These are phyloP conservation scores for Lipotes vexillifer DNA, from an alignment of 2,113 vertebrate genomes.

Conservation along the genomic window DNA sequence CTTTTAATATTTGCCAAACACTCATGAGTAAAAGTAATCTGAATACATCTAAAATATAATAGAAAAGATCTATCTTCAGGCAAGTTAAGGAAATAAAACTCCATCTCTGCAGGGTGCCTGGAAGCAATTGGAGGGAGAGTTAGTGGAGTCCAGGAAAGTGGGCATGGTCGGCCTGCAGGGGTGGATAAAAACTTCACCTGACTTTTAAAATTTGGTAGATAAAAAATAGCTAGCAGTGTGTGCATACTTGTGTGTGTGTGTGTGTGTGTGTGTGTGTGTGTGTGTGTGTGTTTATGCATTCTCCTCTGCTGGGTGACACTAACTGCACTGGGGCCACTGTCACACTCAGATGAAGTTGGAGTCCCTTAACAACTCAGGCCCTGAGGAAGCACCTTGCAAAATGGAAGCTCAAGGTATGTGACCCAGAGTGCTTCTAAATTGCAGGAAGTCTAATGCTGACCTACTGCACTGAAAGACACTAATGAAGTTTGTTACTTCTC, in stretches of 20 bases:
- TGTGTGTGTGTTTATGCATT: background rate
- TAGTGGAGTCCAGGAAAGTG: background rate
- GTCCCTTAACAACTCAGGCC: background rate
- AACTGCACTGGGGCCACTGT: background rate
- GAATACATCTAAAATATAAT: background rate
- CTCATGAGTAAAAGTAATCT: background rate
- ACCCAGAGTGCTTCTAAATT: background rate
- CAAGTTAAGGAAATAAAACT: background rate
- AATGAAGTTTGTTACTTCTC: background rate
- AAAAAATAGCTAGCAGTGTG: background rate
- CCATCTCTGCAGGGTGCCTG: background rate
- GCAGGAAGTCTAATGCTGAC: background rate
- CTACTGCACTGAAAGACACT: background rate
- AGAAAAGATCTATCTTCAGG: background rate
- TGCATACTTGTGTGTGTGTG: rapidly evolving
- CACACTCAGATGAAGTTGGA: background rate
- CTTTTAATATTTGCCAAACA: background rate
- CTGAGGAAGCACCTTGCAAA: background rate
- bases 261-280: background rate
- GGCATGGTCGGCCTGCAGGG: background rate
- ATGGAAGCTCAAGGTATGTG: background rate
- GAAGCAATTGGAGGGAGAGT: background rate
- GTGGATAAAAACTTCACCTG: background rate
- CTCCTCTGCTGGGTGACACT: background rate
- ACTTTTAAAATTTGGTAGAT: background rate